Base-by-base conservation (phyloP, 2,113 vertebrate genomes). In the Speoplatyrhinus poulsoni region DNA sequence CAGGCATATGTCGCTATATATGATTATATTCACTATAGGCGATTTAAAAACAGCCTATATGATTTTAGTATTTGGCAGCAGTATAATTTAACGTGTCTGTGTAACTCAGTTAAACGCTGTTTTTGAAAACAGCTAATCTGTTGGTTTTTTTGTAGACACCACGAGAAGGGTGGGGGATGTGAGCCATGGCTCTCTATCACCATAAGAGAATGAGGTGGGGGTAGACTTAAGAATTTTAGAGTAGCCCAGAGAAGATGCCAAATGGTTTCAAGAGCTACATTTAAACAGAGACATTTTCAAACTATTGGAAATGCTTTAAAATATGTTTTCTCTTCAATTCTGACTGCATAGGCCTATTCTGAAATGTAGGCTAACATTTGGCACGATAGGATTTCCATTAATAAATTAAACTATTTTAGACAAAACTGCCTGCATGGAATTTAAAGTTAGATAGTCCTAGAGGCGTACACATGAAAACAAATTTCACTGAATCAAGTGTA, bases 181-280 rank as follows among this genome's bases (percentile, higher is more conserved):
- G 81, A 60, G 49, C 76, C 73, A 73, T 85, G 84, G 80, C 86
- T 85, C 79, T 80, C 72, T 75, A 83, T 88, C 77, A 70, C 12
- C 19, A 10, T 36, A 9, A 41, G 10, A 36, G 13, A 19, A 36
- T 15, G 67, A 56, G 77, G 62, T 77, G 85, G 78, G 73, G 76
- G 77, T 13, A 72, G 56, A 62, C 50, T 58, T 57, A 12, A 59
- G 72, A 65, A 17, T 63, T 72, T 62, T 71, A 80, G 70, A 72
- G 73, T 72, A 70, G 69, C 75, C 60, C 72, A 60, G 33, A 33
- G 10, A 33, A 67, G 62, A 73, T 73, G 70, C 75, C 77, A 70
- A 82, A 79, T 84, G 81, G 73, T 70, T 68, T 69, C 48, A 63
- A 65, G 76, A 76, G 75, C 55, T 57, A 5, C 5, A 12, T 60